These are phyloP conservation scores for Exaiptasia diaphana DNA, from an alignment of 64 coral and sea anemone species.

Conservation along the genomic window DNA sequence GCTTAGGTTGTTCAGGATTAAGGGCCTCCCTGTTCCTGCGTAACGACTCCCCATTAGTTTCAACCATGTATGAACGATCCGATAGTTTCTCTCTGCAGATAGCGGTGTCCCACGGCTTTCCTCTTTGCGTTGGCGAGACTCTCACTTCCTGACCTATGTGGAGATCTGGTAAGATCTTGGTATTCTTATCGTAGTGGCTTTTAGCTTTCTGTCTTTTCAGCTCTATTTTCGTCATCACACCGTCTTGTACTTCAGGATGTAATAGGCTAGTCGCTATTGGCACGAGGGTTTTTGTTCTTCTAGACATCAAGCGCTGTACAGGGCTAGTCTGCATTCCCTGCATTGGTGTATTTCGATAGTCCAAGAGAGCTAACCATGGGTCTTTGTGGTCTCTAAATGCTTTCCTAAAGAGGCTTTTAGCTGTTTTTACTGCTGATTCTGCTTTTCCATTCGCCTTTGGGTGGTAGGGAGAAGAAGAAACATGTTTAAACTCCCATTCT, in stretches of 20 bases:
- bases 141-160: conserved; percentile 10
- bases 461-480: conserved; percentile 42
- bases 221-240: conserved; percentile 25
- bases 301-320: conserved; percentile 18
- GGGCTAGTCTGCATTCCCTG: conserved; percentile 26
- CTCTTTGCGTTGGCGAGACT: background rate
- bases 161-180: conserved; percentile 5
- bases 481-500: conserved; percentile 54
- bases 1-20: background rate
- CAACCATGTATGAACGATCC: background rate
- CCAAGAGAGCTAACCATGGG: conserved; percentile 33
- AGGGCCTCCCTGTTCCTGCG: background rate
- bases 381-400: conserved; percentile 1
- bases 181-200: background rate
- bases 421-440: conserved; percentile 41
- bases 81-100: background rate
- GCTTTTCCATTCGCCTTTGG: conserved; percentile 45
- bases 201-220: background rate
- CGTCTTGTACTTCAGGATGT: conserved; percentile 5
- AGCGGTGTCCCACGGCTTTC: background rate
- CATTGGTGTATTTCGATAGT: conserved; percentile 33
- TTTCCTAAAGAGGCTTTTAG: conserved; percentile 54
- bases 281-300: conserved; percentile 15
- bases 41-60: background rate
- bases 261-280: conserved; percentile 36